A percentile compares a stretch with the other conserved stretches of the same genome.
Conservation (phyloP, 2,797 vertebrate genomes). For the Enteromius unitaeniatus region DNA sequence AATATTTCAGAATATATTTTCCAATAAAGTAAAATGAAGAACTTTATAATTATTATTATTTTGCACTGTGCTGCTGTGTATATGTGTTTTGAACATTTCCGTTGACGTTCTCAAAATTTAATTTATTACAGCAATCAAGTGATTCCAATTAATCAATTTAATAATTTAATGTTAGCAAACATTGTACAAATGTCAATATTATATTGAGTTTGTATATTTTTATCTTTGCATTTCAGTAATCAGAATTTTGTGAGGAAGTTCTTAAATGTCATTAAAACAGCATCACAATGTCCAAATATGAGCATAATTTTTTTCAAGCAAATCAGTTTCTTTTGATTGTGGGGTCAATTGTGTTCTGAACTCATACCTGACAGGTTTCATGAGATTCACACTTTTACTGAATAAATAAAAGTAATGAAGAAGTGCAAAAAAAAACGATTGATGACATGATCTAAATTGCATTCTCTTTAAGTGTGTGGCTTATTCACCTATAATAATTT, state of each 20-base stretch:
- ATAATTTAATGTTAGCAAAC: neutral
- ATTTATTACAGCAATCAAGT: neutral
- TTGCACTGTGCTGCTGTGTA: neutral
- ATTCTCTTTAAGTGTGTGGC: constrained; percentile 33
- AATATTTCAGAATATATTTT: neutral
- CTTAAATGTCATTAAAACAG: neutral
- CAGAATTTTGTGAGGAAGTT: neutral
- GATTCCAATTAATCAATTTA: neutral
- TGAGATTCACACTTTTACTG: constrained; percentile 27
- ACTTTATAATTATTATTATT: neutral
- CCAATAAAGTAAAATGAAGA: neutral
- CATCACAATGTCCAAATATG: neutral
- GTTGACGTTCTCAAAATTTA: neutral
- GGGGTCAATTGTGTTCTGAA: too few species aligned
- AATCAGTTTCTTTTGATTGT: too few species aligned
- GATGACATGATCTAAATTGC: constrained; percentile 6
- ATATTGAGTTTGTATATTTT: too few species aligned
- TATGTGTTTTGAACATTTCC: neutral
- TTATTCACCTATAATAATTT: constrained; percentile 15
- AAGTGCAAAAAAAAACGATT: neutral
- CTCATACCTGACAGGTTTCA: neutral
- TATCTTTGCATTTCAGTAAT: neutral
- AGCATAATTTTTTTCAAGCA: too few species aligned
- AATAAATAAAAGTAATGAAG: constrained; percentile 20
- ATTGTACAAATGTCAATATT: neutral